Percentiles rank a stretch among this genome's conserved stretches.
phyloP scores from a whole-genome alignment of 2,888 invertebrate species.

The Amphipoea oculea region DNA sequence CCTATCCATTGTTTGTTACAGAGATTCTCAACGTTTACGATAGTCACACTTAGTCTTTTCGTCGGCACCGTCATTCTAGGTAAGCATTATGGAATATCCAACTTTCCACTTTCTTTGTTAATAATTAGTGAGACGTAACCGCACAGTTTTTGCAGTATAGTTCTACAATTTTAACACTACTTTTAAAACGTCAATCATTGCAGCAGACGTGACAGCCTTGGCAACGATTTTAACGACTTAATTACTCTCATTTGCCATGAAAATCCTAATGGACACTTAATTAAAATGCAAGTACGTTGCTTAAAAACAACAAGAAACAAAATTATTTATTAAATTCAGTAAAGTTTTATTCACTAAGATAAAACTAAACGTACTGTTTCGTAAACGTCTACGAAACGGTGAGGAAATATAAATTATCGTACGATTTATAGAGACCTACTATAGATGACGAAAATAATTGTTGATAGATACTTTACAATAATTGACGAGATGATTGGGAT shows the following conservation, averaged over 20 bases:
- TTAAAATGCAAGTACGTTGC: slow-evolving; percentile 66
- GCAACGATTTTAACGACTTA: slow-evolving; percentile 65
- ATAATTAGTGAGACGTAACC: slow-evolving; percentile 49
- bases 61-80: slow-evolving; percentile 98
- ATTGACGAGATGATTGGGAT: slow-evolving; percentile 54
- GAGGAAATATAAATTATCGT: slow-evolving; percentile 56
- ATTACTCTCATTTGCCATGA: slow-evolving; percentile 71
- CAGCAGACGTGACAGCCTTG: slow-evolving; percentile 65
- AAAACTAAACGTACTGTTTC: slow-evolving; percentile 50
- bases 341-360: slow-evolving; percentile 47
- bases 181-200: slow-evolving; percentile 61
- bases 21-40: slow-evolving; percentile 97
- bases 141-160: slow-evolving; percentile 21
- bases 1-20: slow-evolving; percentile 86
- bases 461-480: slow-evolving; percentile 51
- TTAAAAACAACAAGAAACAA: slow-evolving; percentile 51
- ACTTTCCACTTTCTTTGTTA: slow-evolving; percentile 60
- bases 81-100: slow-evolving; percentile 88
- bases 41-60: slow-evolving; percentile 97
- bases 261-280: slow-evolving; percentile 69
- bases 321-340: slow-evolving; percentile 49
- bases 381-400: slow-evolving; percentile 50
- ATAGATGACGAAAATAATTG: slow-evolving; percentile 51
- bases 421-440: slow-evolving; percentile 39
- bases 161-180: slow-evolving; percentile 36